Base-by-base conservation (phyloP, 2,113 vertebrate genomes). In the Notiomystis cincta region DNA sequence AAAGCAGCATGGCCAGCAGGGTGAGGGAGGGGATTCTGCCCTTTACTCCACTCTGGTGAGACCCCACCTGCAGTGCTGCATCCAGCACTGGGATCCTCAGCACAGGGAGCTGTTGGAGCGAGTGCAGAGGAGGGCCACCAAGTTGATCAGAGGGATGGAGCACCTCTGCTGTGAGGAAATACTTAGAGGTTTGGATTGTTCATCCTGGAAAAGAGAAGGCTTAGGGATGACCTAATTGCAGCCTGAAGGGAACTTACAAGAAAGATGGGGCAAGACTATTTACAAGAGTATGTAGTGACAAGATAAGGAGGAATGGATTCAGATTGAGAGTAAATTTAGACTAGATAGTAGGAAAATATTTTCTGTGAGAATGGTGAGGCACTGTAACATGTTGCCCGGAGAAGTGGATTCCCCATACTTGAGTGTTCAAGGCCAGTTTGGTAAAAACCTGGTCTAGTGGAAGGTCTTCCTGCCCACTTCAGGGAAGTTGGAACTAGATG, bases 1-100 rank as follows among this genome's bases (percentile, higher is more conserved):
- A 64, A 37, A 50, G 9, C 31, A 50, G 12, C 0, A 0, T 2
- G 17, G 56, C 0, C 57, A 71, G 35, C 31, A 65, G 18, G 18
- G 10, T 1, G 0, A 65, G 21, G 45, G 4, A 22, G 8, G 35
- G 5, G 22, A 50, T 65, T 56, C 27, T 64, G 40, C 5, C 20
- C 28, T 78, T 64, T 53, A 0, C 30, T 56, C 48, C 2, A 1
- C 14, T 35, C 31, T 50, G 25, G 2, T 50, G 66, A 57, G 35
- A 64, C 12, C 42, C 21, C 25, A 42, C 4, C 42, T 2, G 10
- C 3, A 35, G 25, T 3, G 35, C 42, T 88, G 10, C 35, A 18
- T 10, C 28, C 66, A 80, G 31, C 14, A 50, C 51, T 72, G 58
- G 44, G 5, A 3, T 19, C 10, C 22, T 0, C 0, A 37, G 66